Base-by-base conservation (phyloP, 2,888 invertebrate species). In the Euphydryas editha region DNA sequence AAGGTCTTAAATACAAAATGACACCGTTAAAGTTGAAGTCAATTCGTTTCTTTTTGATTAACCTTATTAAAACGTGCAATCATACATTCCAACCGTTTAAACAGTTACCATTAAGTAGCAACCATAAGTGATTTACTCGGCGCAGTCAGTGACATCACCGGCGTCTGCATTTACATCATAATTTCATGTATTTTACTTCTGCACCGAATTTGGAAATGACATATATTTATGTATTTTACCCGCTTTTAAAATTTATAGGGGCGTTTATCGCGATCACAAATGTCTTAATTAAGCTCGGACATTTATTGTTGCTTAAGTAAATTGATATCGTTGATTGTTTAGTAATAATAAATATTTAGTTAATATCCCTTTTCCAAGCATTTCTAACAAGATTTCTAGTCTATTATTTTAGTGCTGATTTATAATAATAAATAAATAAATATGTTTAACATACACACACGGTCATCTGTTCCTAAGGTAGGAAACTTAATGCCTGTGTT, bases 51-150 rank as follows among this genome's bases (percentile, higher is more conserved):
- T 39, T 65, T 61, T 60, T 69, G 65, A 66, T 66, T 65, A 65
- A 69, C 65, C 68, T 69, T 65, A 69, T 70, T 65, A 68, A 67
- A 67, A 65, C 62, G 65, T 58, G 67, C 69, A 67, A 60, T 55
- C 51, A 51, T 24, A 39, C 62, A 62, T 62, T 65, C 62, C 68
- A 47, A 47, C 62, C 62, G 59, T 65, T 68, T 70, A 65, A 67
- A 67, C 70, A 36, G 62, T 62, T 70, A 67, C 65, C 59, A 70
- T 65, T 70, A 70, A 70, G 70, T 67, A 68, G 68, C 51, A 49
- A 58, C 24, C 51, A 44, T 70, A 70, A 70, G 70, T 70, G 68
- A 70, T 70, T 70, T 70, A 70, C 70, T 68, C 65, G 67, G 61
- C 67, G 62, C 55, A 51, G 24, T 44, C 36, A 54, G 65, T 70